These are phyloP conservation scores for Calephelis virginiensis DNA, from an alignment of 1,140 invertebrate genomes.

Conservation along the genomic window DNA sequence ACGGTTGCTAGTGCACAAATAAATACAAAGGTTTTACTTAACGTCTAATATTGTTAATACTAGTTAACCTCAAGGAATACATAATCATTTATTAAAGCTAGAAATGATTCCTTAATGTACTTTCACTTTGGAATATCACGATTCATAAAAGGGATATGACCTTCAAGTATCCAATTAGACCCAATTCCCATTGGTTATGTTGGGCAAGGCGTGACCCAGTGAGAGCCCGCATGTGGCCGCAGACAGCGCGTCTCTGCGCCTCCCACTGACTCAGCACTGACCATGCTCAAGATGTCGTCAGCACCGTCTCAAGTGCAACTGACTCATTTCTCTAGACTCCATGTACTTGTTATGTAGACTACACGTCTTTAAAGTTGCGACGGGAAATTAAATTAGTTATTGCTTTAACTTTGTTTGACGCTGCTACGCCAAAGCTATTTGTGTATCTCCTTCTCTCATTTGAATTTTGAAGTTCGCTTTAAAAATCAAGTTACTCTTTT, in stretches of 20 bases:
- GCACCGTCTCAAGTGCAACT: conserved; percentile 38
- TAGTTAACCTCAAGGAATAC: too few species aligned
- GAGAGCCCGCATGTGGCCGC: conserved; percentile 55
- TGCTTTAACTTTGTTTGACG: too few species aligned
- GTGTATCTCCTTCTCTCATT: too few species aligned
- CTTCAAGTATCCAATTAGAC: conserved; percentile 23
- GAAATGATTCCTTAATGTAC: neutral
- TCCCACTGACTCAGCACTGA: conserved; percentile 46
- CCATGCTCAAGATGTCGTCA: conserved; percentile 45
- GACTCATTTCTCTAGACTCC: conserved; percentile 20
- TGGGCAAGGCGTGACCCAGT: conserved; percentile 48
- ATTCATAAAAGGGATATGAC: conserved; percentile 1
- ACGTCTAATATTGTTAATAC: too few species aligned
- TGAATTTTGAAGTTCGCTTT: too few species aligned
- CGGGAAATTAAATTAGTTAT: neutral
- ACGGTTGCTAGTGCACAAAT: too few species aligned
- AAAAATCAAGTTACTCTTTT: too few species aligned
- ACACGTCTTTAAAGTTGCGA: neutral
- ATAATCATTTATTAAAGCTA: neutral
- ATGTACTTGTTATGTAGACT: neutral
- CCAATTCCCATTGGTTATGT: conserved; percentile 11
- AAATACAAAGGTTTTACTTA: too few species aligned
- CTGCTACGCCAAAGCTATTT: too few species aligned
- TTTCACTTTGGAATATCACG: too few species aligned
- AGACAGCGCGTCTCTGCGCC: conserved; percentile 53